Evolutionary conservation across 2,888 invertebrate genomes (phyloP).

Genomic region (Hoplodrina blanda): DNA sequence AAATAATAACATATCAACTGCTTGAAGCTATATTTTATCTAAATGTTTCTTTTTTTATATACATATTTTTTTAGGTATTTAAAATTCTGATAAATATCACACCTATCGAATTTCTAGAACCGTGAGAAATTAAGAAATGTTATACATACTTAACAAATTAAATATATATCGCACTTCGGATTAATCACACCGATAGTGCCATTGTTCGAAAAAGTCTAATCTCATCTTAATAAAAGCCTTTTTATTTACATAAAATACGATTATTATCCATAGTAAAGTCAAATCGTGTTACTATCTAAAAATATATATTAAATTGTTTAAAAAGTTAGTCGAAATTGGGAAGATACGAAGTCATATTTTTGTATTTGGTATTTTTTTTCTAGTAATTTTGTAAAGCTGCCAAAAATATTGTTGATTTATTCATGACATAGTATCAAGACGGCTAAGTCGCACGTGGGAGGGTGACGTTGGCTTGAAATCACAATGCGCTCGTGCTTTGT

Average conservation of each 20-base stretch:
- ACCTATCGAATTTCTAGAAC: constrained; percentile 41
- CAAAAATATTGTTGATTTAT: constrained; percentile 16
- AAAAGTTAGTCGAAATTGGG: neutral
- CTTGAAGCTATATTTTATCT: constrained; percentile 23
- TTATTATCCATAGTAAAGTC: neutral
- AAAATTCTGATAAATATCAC: constrained; percentile 23
- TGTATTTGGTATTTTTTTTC: neutral
- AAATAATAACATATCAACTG: constrained; percentile 30
- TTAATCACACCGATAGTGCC: constrained; percentile 5
- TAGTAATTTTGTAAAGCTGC: neutral
- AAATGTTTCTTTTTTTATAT: constrained; percentile 23
- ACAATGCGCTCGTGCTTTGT: constrained; percentile 85
- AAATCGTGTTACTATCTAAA: neutral
- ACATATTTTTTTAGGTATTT: constrained; percentile 21
- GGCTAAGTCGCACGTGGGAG: constrained; percentile 64
- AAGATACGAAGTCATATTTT: neutral
- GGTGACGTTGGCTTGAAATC: constrained; percentile 79
- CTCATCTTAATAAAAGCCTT: neutral
- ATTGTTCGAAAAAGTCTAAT: neutral
- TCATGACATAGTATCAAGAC: constrained; percentile 75
- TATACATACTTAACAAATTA: constrained; percentile 12
- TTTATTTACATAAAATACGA: constrained; percentile 9
- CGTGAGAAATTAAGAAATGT: constrained; percentile 34
- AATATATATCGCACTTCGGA: constrained; percentile 40
- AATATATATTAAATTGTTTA: neutral